A percentile compares a stretch with the other conserved stretches of the same genome.
phyloP scores from a whole-genome alignment of 2,113 vertebrate species.

The Phaetusa simplex region DNA sequence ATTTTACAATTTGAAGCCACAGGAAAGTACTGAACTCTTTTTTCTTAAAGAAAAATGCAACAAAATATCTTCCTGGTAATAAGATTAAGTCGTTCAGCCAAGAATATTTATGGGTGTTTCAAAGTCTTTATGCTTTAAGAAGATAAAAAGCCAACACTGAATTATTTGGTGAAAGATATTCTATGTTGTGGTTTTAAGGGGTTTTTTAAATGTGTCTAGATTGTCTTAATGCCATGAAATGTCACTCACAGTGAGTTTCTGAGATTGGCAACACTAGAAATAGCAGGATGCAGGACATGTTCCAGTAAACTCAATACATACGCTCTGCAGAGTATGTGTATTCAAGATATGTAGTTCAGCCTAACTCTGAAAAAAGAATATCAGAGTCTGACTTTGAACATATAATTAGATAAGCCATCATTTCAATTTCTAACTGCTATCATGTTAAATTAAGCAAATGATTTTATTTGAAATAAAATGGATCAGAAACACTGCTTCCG shows the following conservation, averaged over 20 bases:
- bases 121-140: background rate
- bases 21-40: background rate
- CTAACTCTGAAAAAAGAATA: background rate
- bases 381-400: background rate
- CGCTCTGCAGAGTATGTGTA: fast-evolving
- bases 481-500: background rate
- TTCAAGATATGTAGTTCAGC: background rate
- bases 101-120: background rate
- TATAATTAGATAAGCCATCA: background rate
- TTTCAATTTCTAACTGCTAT: background rate
- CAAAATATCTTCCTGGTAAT: background rate
- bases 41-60: background rate
- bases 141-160: background rate
- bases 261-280: background rate
- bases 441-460: background rate
- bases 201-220: background rate
- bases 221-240: background rate
- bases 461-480: background rate
- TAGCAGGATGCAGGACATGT: background rate
- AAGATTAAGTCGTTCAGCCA: background rate
- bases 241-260: background rate
- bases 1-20: background rate
- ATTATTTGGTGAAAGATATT: background rate
- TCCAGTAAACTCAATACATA: background rate
- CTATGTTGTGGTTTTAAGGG: background rate